Conservation (phyloP, 2,113 vertebrate genomes). For the Salvelinus fontinalis region DNA sequence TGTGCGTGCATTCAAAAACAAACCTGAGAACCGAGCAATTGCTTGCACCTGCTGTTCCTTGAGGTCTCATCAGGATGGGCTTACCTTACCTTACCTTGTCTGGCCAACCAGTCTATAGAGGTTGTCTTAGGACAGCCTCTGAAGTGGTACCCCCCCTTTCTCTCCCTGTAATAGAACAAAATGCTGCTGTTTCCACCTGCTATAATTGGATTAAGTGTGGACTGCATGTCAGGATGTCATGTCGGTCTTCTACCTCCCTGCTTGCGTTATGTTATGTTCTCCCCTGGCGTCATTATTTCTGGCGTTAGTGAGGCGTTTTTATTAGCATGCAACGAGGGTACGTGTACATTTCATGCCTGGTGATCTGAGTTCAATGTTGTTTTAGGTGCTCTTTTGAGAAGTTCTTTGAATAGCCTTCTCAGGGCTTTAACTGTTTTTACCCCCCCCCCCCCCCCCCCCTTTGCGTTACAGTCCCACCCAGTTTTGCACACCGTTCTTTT, state of each 20-base stretch:
- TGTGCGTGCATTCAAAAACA: neutral
- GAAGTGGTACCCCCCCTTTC: neutral
- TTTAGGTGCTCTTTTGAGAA: slow-evolving; percentile 56
- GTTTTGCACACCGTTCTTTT: slow-evolving; percentile 37
- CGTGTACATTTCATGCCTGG: slow-evolving; percentile 25
- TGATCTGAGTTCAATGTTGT: slow-evolving; percentile 47
- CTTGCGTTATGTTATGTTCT: neutral
- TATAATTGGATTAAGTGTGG: slow-evolving; percentile 59
- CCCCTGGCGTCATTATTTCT: slow-evolving; percentile 28
- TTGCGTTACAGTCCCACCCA: slow-evolving; percentile 47
- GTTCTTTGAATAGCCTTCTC: slow-evolving; percentile 47
- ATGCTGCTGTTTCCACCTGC: slow-evolving; percentile 32
- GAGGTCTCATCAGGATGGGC: slow-evolving; percentile 33
- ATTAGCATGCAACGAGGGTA: slow-evolving; percentile 46
- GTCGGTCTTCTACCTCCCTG: slow-evolving; percentile 27
- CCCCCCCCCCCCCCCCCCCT: neutral
- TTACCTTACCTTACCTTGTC: neutral
- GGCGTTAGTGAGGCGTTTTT: slow-evolving; percentile 35
- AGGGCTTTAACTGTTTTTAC: slow-evolving; percentile 49
- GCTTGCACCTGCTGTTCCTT: slow-evolving; percentile 48
- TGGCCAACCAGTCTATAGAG: slow-evolving; percentile 1
- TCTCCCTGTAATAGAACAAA: neutral
- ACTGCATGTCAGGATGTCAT: neutral
- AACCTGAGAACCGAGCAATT: slow-evolving; percentile 29
- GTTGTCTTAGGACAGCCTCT: slow-evolving; percentile 45